Percentiles rank a stretch among this genome's conserved stretches.
Evolutionary conservation across 2,113 vertebrate species (phyloP).

Genomic region (Laticauda laticaudata): DNA sequence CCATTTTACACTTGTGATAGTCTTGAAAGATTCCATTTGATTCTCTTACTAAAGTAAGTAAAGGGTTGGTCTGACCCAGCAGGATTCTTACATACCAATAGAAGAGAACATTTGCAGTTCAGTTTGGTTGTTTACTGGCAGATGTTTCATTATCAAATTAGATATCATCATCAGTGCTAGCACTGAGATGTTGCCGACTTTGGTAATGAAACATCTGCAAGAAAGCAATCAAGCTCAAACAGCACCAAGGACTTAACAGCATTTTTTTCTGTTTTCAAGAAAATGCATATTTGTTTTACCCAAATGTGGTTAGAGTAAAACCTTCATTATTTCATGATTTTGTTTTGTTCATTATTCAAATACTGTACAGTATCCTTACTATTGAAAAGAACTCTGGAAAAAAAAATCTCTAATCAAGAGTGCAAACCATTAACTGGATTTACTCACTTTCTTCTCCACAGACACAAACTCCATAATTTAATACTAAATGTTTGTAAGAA

Average conservation of each 20-base stretch:
- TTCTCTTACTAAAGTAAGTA: neutral
- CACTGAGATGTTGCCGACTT: neutral
- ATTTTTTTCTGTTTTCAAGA: neutral
- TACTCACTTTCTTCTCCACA: constrained; percentile 95
- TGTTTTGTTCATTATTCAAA: neutral
- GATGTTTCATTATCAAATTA: neutral
- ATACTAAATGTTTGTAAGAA: constrained; percentile 91
- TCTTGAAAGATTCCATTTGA: neutral
- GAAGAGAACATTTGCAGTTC: neutral
- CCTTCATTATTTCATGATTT: neutral
- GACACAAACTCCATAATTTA: constrained; percentile 95
- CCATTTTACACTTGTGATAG: neutral
- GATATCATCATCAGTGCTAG: neutral
- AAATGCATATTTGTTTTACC: neutral
- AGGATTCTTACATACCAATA: neutral
- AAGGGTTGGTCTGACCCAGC: neutral
- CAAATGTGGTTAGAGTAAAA: neutral
- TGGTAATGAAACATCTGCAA: neutral
- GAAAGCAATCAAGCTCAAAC: neutral
- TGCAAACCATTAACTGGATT: constrained; percentile 25
- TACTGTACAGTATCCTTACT: neutral
- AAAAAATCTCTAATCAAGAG: neutral
- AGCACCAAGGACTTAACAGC: neutral
- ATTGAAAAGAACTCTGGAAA: neutral
- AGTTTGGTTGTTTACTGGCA: neutral